Percentiles rank a stretch among this genome's conserved stretches.
Conservation (phyloP, 2,797 vertebrate genomes). For the Toxotes lorentzi region DNA sequence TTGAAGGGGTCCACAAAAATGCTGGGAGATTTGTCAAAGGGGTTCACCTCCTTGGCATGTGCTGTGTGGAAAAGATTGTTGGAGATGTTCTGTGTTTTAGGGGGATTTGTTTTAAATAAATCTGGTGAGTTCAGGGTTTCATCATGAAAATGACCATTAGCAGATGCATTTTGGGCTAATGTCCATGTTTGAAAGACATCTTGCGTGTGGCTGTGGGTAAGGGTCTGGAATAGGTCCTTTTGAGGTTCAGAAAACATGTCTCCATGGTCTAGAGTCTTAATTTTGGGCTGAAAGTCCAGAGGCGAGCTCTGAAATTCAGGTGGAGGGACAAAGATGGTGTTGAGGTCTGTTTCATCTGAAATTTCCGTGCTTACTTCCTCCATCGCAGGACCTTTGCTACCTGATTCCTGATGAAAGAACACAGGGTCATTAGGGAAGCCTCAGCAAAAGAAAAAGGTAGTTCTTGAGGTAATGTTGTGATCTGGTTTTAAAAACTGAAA, state of each 20-base stretch:
- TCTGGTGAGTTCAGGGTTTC: constrained; percentile 15
- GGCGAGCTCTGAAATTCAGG: constrained; percentile 47
- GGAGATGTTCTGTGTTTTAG: not conserved
- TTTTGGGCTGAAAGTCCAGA: constrained; percentile 13
- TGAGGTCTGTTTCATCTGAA: not conserved
- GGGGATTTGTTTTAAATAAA: not conserved
- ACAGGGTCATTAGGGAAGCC: not conserved
- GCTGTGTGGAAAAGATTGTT: too few species aligned
- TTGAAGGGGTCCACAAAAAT: constrained; percentile 33
- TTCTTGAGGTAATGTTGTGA: not conserved
- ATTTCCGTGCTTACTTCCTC: not conserved
- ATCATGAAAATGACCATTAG: constrained; percentile 5
- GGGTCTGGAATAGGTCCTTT: constrained; percentile 20
- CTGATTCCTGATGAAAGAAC: constrained; percentile 64
- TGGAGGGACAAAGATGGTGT: constrained; percentile 8
- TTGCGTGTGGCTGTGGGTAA: not conserved
- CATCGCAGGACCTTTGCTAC: not conserved
- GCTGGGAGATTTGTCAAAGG: constrained; percentile 14
- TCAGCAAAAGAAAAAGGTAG: not conserved
- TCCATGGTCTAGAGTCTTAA: constrained; percentile 13
- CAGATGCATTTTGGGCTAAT: not conserved
- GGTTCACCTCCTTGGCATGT: not conserved
- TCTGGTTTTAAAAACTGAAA: not conserved
- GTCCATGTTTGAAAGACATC: constrained; percentile 18
- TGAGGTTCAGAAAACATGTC: constrained; percentile 1